Percentiles rank a stretch among this genome's conserved stretches.
phyloP scores from a whole-genome alignment of 2,113 vertebrate species.

The Ptilonorhynchus violaceus region DNA sequence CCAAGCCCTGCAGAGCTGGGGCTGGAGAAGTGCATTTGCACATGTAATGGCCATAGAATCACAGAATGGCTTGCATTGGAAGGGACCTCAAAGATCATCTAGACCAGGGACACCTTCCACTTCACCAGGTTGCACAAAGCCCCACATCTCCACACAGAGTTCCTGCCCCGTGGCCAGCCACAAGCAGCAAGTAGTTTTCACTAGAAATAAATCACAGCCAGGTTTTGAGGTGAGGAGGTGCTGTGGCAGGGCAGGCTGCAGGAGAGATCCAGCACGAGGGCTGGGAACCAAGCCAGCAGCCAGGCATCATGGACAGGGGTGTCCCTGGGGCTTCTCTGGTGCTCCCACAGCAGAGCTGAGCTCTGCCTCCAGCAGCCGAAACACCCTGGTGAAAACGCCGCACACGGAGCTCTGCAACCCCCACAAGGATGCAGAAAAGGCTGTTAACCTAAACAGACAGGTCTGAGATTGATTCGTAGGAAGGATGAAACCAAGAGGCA shows the following conservation, averaged over 20 bases:
- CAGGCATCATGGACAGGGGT: rapidly evolving
- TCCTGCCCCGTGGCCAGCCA: background rate
- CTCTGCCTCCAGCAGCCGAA: background rate
- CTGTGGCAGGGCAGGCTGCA: background rate
- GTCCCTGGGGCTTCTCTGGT: background rate
- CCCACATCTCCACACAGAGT: background rate
- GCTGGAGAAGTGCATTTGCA: background rate
- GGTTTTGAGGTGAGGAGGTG: background rate
- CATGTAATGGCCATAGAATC: background rate
- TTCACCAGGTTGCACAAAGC: background rate
- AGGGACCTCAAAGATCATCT: background rate
- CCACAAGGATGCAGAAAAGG: background rate
- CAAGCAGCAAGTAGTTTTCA: background rate
- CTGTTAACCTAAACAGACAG: background rate
- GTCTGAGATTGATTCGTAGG: background rate
- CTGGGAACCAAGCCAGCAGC: background rate
- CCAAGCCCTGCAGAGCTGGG: background rate
- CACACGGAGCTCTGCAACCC: background rate
- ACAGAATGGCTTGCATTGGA: background rate
- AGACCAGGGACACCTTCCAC: background rate
- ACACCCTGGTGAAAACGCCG: rapidly evolving
- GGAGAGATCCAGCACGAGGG: background rate
- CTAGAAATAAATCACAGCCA: background rate
- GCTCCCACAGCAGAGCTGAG: background rate
- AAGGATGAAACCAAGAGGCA: conserved; percentile 36